These are phyloP conservation scores for Ageneiosus marmoratus DNA, from an alignment of 2,113 vertebrate genomes.

Conservation along the genomic window DNA sequence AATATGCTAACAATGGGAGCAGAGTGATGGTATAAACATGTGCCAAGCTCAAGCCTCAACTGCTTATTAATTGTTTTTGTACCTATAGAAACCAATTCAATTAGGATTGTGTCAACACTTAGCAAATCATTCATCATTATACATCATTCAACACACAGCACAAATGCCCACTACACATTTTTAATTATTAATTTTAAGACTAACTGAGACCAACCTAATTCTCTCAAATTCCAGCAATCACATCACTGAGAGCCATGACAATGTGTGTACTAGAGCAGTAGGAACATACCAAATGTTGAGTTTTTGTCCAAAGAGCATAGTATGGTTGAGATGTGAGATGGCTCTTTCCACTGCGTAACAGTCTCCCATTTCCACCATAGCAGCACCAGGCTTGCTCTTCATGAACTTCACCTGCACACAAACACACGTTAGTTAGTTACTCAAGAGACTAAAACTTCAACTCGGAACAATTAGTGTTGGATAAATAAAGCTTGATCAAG, in stretches of 20 bases:
- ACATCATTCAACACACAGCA: no score
- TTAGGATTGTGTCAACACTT: no score
- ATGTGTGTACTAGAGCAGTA: neutral
- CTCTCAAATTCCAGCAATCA: no score
- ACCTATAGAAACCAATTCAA: no score
- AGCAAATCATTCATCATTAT: no score
- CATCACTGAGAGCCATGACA: no score
- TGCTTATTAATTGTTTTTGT: neutral
- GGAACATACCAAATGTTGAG: conserved; percentile 87
- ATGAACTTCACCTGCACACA: conserved; percentile 87
- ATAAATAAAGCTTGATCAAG: neutral
- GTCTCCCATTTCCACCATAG: conserved; percentile 96
- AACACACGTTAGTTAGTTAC: neutral
- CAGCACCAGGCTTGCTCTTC: conserved; percentile 94
- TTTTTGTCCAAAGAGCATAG: conserved; percentile 92
- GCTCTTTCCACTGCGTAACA: conserved; percentile 91
- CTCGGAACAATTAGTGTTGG: neutral
- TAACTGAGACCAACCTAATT: no score
- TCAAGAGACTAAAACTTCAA: neutral
- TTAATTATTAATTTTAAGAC: no score
- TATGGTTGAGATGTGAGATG: conserved; percentile 92
- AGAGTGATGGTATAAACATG: neutral
- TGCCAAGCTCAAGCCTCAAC: no score
- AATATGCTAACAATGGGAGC: neutral
- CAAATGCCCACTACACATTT: no score